Evolutionary conservation across 2,113 vertebrate genomes (phyloP).

Genomic region (Hepsetus odoe): DNA sequence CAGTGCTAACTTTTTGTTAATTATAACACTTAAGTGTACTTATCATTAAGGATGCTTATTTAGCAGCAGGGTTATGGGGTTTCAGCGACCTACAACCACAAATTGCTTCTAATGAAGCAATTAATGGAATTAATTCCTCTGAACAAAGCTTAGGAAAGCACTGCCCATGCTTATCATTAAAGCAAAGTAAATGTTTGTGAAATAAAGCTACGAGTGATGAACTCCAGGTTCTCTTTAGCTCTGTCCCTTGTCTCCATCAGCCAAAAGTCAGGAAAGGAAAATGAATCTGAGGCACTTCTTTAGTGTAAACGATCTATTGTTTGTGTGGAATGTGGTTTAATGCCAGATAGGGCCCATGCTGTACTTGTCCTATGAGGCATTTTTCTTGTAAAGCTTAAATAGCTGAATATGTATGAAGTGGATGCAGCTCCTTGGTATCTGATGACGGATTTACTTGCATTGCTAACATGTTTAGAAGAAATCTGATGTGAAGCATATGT

Average conservation of each 20-base stretch:
- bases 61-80: background rate
- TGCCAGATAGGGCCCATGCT: constrained; percentile 20
- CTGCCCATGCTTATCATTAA: background rate
- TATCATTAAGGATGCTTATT: background rate
- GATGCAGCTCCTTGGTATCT: constrained; percentile 2
- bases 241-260: background rate
- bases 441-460: constrained; percentile 12
- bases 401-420: constrained; percentile 2
- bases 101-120: constrained; percentile 7
- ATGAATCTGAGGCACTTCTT: constrained; percentile 7
- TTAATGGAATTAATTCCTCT: constrained; percentile 15
- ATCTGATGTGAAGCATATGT: constrained; percentile 4
- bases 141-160: background rate
- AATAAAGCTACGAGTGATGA: constrained; percentile 8
- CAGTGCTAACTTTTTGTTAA: background rate
- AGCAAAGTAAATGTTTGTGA: background rate
- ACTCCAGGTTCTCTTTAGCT: constrained; percentile 5
- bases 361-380: background rate
- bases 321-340: background rate
- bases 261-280: constrained; percentile 11
- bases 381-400: constrained; percentile 34
- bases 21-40: background rate
- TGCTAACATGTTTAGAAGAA: background rate
- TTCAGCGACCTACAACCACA: background rate
- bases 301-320: constrained; percentile 1